Conservation (phyloP, 2,113 vertebrate species). For the Oriolus oriolus region DNA sequence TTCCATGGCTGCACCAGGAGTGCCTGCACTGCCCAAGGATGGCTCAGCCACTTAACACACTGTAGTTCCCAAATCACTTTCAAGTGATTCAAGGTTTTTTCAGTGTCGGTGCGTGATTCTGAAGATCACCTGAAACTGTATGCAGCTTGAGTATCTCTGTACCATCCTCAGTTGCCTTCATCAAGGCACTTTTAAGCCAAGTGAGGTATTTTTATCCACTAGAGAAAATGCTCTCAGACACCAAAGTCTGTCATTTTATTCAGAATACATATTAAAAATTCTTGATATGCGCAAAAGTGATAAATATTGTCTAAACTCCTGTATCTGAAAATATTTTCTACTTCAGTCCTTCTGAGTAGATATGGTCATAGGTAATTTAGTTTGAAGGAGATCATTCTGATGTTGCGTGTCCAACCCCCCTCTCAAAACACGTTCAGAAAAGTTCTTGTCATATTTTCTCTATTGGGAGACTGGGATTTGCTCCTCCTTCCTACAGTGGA, state of each 20-base stretch:
- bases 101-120: background rate
- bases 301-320: background rate
- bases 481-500: background rate
- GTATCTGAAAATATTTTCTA: background rate
- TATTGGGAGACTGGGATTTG: background rate
- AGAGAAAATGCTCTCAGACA: background rate
- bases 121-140: background rate
- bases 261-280: background rate
- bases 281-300: background rate
- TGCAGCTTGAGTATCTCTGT: background rate
- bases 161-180: background rate
- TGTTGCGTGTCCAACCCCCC: background rate
- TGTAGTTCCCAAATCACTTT: background rate
- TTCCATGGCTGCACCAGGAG: background rate
- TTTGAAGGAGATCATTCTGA: background rate
- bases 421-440: background rate
- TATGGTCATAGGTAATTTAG: background rate
- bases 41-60: background rate
- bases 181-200: background rate
- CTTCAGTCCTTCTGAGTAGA: background rate
- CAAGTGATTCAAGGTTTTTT: background rate
- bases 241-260: background rate
- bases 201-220: background rate
- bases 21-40: background rate
- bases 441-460: background rate